Percentiles rank a stretch among this genome's conserved stretches.
These are phyloP conservation scores for Percopsis omiscomaycus DNA, from an alignment of 2,797 vertebrate genomes.

Conservation along the genomic window DNA sequence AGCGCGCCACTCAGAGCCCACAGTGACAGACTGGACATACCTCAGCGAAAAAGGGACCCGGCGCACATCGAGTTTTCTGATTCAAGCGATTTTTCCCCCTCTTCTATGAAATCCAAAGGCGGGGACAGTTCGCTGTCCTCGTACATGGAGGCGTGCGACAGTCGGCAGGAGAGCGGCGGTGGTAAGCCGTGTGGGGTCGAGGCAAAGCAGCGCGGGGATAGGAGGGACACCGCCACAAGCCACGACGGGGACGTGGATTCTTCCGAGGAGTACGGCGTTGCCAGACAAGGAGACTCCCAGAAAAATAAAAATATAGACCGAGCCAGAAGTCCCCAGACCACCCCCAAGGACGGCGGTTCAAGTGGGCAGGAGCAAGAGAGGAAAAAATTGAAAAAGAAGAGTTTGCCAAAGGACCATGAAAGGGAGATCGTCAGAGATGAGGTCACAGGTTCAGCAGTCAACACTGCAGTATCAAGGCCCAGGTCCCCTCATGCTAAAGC, in stretches of 20 bases:
- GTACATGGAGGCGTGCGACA: constrained; percentile 67
- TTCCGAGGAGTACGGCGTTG: constrained; percentile 54
- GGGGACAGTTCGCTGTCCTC: constrained; percentile 67
- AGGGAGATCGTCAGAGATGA: constrained; percentile 44
- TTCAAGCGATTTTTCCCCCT: constrained; percentile 70
- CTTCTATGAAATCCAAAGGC: constrained; percentile 57
- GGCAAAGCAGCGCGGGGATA: constrained; percentile 55
- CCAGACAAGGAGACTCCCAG: constrained; percentile 41
- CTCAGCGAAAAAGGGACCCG: constrained; percentile 54
- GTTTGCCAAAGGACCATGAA: constrained; percentile 43
- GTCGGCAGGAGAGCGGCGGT: constrained; percentile 12
- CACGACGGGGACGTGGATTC: constrained; percentile 75
- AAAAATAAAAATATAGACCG: constrained; percentile 62
- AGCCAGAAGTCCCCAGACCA: constrained; percentile 35
- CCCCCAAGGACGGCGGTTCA: constrained; percentile 21
- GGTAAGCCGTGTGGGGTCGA: constrained; percentile 20
- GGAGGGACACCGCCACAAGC: constrained; percentile 62
- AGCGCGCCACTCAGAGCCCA: constrained; percentile 50
- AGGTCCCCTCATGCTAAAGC: constrained; percentile 44
- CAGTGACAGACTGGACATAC: constrained; percentile 53
- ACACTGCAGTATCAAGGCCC: constrained; percentile 25
- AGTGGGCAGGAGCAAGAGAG: constrained; percentile 59
- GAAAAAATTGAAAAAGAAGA: constrained; percentile 72
- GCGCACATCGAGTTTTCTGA: constrained; percentile 55
- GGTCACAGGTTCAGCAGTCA: constrained; percentile 9